Evolutionary conservation across 2,113 vertebrate species (phyloP).

Genomic region (Atherinomorus stipes): DNA sequence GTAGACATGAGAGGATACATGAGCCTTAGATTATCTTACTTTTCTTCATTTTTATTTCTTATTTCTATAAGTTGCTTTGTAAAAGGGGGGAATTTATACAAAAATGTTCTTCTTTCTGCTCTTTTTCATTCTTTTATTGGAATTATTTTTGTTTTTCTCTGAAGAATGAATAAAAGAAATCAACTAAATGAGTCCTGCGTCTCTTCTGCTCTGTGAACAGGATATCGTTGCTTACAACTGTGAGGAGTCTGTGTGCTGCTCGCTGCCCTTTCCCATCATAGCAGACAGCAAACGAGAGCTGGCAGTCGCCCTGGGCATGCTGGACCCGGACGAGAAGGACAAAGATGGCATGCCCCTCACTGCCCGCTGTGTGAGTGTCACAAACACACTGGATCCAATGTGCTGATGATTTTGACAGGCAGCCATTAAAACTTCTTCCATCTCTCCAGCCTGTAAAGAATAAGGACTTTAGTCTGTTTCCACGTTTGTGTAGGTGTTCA

Average conservation of each 20-base stretch:
- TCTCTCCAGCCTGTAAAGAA: neutral
- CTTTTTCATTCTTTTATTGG: too few species aligned
- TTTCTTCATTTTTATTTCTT: too few species aligned
- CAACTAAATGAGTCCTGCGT: neutral
- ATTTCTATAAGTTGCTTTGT: too few species aligned
- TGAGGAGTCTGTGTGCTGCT: conserved; percentile 70
- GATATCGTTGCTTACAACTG: conserved; percentile 93
- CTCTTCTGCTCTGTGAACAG: conserved; percentile 67
- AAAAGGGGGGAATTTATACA: too few species aligned
- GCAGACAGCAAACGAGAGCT: conserved; percentile 89
- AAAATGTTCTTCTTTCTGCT: too few species aligned
- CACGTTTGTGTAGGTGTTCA: conserved; percentile 84
- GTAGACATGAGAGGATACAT: too few species aligned
- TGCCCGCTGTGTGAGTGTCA: conserved; percentile 88
- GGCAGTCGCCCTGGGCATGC: conserved; percentile 90
- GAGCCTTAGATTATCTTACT: too few species aligned
- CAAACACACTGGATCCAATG: neutral
- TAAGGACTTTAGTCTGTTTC: neutral
- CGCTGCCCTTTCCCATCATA: conserved; percentile 93
- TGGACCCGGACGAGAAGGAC: conserved; percentile 91
- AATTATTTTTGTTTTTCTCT: too few species aligned
- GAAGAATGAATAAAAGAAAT: too few species aligned
- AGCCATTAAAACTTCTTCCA: neutral
- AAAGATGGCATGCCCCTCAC: conserved; percentile 89
- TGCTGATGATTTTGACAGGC: neutral